These are phyloP conservation scores for Chelidonichthys spinosus DNA, from an alignment of 2,797 vertebrate genomes.

Conservation along the genomic window DNA sequence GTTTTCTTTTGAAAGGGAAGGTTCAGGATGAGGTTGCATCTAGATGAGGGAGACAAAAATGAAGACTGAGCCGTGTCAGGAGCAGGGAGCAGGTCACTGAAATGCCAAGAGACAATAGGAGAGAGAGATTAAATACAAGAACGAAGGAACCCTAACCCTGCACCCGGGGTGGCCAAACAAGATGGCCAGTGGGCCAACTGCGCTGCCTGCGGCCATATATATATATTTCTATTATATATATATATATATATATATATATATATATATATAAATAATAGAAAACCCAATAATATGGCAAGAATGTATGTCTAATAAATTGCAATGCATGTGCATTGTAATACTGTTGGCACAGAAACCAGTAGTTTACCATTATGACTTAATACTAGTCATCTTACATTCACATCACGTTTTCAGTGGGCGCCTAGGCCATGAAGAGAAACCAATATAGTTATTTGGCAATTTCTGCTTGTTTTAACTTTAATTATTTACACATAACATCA, in stretches of 20 bases:
- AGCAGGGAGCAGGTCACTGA: conserved; percentile 25
- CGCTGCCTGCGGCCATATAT: too few species aligned
- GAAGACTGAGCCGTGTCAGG: conserved; percentile 44
- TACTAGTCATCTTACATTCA: neutral
- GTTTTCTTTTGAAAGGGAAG: conserved; percentile 39
- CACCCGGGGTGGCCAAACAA: neutral
- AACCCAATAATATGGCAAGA: too few species aligned
- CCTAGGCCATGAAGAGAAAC: neutral
- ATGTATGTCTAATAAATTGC: neutral
- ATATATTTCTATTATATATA: too few species aligned
- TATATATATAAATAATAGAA: too few species aligned
- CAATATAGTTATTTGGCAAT: neutral
- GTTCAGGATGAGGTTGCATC: conserved; percentile 44
- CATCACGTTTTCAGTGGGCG: neutral
- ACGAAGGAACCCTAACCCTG: neutral
- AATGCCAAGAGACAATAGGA: conserved; percentile 31
- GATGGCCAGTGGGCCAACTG: too few species aligned
- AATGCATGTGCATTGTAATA: neutral
- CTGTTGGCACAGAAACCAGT: neutral
- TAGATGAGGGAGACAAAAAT: conserved; percentile 42
- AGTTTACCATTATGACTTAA: neutral
- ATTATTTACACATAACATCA: neutral
- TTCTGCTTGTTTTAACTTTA: neutral
- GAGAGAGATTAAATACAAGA: conserved; percentile 6
- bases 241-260: too few species aligned